phyloP scores from a whole-genome alignment of 23 tunicate genomes.

The Clavelina lepadiformis region DNA sequence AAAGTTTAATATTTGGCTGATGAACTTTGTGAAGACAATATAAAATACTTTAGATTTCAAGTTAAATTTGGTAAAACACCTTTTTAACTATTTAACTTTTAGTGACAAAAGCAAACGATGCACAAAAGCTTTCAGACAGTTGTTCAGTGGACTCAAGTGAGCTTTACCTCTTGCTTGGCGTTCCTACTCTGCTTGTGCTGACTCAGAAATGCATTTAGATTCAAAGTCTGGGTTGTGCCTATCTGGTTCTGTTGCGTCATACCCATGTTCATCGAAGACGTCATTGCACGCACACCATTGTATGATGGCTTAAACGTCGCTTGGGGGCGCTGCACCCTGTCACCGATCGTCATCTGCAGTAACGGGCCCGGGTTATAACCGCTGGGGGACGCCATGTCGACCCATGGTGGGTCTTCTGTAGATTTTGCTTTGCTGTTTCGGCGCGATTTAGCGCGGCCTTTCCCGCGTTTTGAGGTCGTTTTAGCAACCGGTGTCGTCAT shows the following conservation, averaged over 20 bases:
- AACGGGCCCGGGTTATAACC: slow-evolving; percentile 31
- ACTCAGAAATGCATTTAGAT: slow-evolving; percentile 23
- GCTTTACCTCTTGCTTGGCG: not conserved
- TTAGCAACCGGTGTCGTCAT: no score
- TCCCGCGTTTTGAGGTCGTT: no score
- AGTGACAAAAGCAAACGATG: no score
- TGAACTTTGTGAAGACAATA: no score
- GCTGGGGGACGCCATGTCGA: slow-evolving; percentile 8
- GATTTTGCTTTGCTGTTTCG: slow-evolving; percentile 1
- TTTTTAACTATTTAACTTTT: no score
- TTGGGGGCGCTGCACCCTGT: slow-evolving; percentile 38
- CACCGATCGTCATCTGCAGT: slow-evolving; percentile 43
- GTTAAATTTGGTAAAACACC: no score
- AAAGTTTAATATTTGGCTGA: no score
- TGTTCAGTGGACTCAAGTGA: no score
- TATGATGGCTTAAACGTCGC: slow-evolving; percentile 26
- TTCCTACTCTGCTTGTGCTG: slow-evolving; percentile 6
- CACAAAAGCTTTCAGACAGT: no score
- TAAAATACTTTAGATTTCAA: no score
- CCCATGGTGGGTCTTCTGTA: slow-evolving; percentile 5
- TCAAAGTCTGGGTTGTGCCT: slow-evolving; percentile 9
- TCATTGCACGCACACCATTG: slow-evolving; percentile 4
- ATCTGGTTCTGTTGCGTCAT: not conserved
- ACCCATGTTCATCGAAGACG: not conserved
- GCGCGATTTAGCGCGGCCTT: no score